phyloP scores from a whole-genome alignment of 1,140 invertebrate genomes.

The Brachionus sp. region DNA sequence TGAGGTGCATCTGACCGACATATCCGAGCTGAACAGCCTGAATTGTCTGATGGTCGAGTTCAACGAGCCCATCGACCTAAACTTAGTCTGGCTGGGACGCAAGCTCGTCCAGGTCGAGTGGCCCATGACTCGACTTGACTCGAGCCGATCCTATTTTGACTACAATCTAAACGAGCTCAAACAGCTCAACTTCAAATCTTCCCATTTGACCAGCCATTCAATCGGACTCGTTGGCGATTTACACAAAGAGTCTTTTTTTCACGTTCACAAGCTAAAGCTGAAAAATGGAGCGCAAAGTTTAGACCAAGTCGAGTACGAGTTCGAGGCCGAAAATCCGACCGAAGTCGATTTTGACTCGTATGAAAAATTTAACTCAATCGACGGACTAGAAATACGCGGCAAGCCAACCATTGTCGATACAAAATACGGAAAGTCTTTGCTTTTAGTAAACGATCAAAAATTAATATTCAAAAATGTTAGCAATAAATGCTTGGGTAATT shows the following conservation, averaged over 20 bases:
- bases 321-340: background rate
- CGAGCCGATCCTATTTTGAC: background rate
- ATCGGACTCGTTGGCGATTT: conserved; percentile 3
- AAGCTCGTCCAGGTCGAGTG: background rate
- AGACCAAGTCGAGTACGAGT: conserved; percentile 16
- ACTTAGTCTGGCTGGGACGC: background rate
- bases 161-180: background rate
- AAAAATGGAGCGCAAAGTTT: background rate
- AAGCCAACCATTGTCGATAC: conserved; percentile 12
- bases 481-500: conserved; percentile 18
- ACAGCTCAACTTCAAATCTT: background rate
- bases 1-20: background rate
- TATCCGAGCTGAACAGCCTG: background rate
- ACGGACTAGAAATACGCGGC: background rate
- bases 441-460: conserved; percentile 25
- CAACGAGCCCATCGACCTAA: background rate
- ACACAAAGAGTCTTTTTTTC: conserved; percentile 17
- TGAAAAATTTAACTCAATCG: background rate
- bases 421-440: conserved; percentile 35
- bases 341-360: conserved; percentile 25
- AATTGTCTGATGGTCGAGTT: background rate
- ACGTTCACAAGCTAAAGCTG: background rate
- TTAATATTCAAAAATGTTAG: conserved; percentile 20
- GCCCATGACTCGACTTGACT: background rate
- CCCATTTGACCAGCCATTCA: background rate